phyloP scores from a whole-genome alignment of 2,797 vertebrate genomes.

The Oreochromis grahami region DNA sequence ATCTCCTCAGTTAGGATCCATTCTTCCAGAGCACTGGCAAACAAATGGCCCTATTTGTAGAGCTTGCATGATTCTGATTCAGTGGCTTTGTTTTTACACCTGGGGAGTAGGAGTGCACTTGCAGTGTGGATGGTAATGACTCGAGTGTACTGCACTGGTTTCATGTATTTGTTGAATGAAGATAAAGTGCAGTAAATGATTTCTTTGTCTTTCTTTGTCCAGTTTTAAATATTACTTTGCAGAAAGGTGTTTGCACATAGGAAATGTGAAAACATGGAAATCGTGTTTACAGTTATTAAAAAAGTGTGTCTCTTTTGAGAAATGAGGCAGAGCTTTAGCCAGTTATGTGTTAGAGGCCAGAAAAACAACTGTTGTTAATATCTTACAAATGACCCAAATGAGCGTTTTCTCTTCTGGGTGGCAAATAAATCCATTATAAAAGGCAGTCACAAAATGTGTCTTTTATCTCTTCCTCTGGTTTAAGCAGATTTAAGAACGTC shows the following conservation, averaged over 20 bases:
- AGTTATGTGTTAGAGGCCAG: background rate
- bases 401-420: background rate
- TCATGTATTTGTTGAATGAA: background rate
- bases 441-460: background rate
- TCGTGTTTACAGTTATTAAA: background rate
- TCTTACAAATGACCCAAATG: background rate
- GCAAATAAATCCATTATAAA: background rate
- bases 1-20: background rate
- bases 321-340: background rate
- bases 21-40: background rate
- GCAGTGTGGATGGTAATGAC: background rate
- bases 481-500: background rate
- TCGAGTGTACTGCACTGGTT: background rate
- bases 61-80: background rate
- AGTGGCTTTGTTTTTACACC: background rate
- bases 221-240: background rate
- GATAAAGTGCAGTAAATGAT: background rate
- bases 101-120: background rate
- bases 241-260: background rate
- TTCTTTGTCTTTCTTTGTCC: background rate
- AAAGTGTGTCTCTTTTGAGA: background rate
- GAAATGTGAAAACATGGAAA: background rate
- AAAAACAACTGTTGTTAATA: background rate
- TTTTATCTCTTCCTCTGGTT: background rate
- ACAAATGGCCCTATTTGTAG: background rate